Evolutionary conservation across 2,113 vertebrate genomes (phyloP).

Genomic region (Fregata magnificens): DNA sequence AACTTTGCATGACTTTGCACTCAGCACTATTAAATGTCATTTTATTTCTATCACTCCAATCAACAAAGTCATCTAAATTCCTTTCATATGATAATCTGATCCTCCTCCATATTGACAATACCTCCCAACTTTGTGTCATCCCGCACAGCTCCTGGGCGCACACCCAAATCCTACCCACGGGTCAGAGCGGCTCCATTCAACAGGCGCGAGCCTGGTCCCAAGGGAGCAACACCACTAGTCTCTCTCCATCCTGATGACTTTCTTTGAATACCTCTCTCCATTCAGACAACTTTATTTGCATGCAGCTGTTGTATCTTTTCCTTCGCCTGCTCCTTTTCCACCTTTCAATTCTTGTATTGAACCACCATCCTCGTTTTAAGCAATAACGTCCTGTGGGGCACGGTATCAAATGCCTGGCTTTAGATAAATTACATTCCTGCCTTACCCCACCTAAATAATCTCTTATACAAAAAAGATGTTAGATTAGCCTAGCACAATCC

Average conservation of each 20-base stretch:
- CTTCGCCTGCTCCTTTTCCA: not conserved
- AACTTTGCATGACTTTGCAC: not conserved
- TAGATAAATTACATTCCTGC: not conserved
- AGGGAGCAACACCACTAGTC: not conserved
- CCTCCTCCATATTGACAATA: not conserved
- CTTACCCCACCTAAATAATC: slow-evolving; percentile 20
- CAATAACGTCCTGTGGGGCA: not conserved
- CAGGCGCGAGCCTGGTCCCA: not conserved
- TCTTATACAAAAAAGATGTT: not conserved
- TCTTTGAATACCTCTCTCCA: not conserved
- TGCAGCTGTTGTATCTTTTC: not conserved
- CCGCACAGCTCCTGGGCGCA: not conserved
- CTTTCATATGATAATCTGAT: not conserved
- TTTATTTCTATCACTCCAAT: not conserved
- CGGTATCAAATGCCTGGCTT: not conserved
- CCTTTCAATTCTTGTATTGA: not conserved
- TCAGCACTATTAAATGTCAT: not conserved
- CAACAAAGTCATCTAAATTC: slow-evolving; percentile 17
- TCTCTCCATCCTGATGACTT: not conserved
- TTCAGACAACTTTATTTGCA: not conserved
- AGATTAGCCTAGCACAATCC: slow-evolving; percentile 27
- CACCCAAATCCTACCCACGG: not conserved
- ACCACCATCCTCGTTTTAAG: not conserved
- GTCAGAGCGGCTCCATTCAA: not conserved
- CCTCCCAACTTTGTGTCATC: not conserved